These are phyloP conservation scores for Apodemia zela DNA, from an alignment of 2,888 invertebrate genomes.

Conservation along the genomic window DNA sequence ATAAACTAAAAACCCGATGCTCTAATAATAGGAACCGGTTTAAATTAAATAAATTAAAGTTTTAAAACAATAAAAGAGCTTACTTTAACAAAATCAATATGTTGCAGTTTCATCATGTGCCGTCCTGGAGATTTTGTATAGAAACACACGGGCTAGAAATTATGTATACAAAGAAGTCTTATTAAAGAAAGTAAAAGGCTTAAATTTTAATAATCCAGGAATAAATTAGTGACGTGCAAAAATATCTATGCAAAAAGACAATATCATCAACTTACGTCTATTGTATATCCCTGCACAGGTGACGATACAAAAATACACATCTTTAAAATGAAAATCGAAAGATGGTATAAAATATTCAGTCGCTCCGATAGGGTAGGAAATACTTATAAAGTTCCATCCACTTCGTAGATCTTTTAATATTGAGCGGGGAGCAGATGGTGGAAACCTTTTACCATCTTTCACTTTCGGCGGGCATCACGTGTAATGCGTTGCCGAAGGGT, in stretches of 20 bases:
- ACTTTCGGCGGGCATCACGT: slow-evolving; percentile 44
- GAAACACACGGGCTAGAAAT: no score
- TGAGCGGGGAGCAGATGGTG: slow-evolving; percentile 61
- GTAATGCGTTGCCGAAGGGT: slow-evolving; percentile 13
- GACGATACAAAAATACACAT: slow-evolving; percentile 10
- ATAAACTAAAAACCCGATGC: no score
- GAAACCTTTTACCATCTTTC: slow-evolving; percentile 56
- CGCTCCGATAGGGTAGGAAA: slow-evolving; percentile 21
- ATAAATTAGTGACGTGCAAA: no score
- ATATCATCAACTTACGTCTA: not conserved
- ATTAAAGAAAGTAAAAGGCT: no score
- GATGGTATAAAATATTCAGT: slow-evolving; percentile 23
- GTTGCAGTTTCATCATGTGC: no score
- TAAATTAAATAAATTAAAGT: no score
- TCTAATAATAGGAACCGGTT: no score
- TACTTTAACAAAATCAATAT: no score
- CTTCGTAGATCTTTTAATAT: slow-evolving; percentile 59
- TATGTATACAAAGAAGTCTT: no score
- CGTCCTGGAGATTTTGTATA: no score
- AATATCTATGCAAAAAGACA: not conserved
- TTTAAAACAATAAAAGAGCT: no score
- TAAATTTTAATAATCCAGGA: no score
- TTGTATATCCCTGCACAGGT: not conserved
- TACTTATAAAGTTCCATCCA: slow-evolving; percentile 51
- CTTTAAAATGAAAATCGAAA: slow-evolving; percentile 21